Evolutionary conservation across 2,797 vertebrate genomes (phyloP).

Genomic region (Xerus rutilus): DNA sequence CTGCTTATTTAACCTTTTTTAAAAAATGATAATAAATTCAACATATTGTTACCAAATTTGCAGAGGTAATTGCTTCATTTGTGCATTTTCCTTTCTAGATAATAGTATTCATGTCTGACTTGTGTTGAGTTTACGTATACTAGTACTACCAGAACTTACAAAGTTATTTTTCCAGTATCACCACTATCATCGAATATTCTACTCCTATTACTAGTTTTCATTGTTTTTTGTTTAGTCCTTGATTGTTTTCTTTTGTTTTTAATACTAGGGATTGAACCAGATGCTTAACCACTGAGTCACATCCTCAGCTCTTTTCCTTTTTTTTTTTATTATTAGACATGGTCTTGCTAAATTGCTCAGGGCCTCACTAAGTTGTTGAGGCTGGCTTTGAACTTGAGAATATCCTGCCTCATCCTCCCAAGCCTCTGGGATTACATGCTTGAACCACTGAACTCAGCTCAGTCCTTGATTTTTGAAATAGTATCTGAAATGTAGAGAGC

Average conservation of each 20-base stretch:
- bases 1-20: constrained; percentile 16
- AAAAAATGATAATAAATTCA: constrained; percentile 52
- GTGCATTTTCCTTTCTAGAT: not conserved
- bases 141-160: not conserved
- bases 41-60: constrained; percentile 27
- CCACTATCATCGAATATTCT: constrained; percentile 23
- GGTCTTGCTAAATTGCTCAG: too few species aligned
- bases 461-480: constrained; percentile 53
- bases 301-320: too few species aligned
- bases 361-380: too few species aligned
- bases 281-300: too few species aligned
- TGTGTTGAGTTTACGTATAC: not conserved
- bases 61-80: constrained; percentile 46
- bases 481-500: constrained; percentile 9
- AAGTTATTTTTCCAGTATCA: constrained; percentile 61
- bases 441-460: too few species aligned
- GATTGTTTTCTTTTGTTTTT: not conserved
- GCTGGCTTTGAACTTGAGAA: too few species aligned
- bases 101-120: constrained; percentile 6
- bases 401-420: too few species aligned
- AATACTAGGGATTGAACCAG: too few species aligned
- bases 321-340: too few species aligned
- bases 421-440: too few species aligned
- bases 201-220: not conserved
- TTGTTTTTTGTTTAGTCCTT: not conserved